Evolutionary conservation across 1,140 invertebrate species (phyloP), one percentile per base, ranked within the genome.

Genomic region (Hestina assimilis): DNA sequence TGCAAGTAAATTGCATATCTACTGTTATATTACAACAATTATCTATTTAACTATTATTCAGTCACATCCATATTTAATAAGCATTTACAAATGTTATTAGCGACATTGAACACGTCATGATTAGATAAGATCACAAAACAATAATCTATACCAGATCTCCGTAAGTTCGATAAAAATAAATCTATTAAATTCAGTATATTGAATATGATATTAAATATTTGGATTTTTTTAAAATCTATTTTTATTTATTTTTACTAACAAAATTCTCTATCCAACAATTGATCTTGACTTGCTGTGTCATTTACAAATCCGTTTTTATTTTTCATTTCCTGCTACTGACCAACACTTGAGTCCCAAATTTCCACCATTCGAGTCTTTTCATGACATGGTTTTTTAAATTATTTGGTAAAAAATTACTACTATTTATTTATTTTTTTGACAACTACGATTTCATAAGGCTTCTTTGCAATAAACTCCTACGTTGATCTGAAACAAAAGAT

Each of bases 381-480:
- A 40, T 48, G 20, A 40, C 41, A 54, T 57, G 43, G 45, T 48
- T 68, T 67, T 65, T 59, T 74, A 59, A 63, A 75, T 73, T 77
- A 82, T 67, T 75, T 74, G 66, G 53, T 61, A 59, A 64, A 59
- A 67, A 55, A 59, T 53, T 29, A 52, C 68, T 70, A 70, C 52
- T 7, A 19, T 38, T 38, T 20, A 8, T 12, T 66, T 52, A 50
- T 41, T 41, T 57, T 60, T 54, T 59, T 47, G 50, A 59, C 48
- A 60, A 58, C 67, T 66, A 84, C 79, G 65, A 75, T 84, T 69
- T 85, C 69, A 87, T 87, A 88, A 88, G 85, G 85, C 85, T 88
- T 85, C 79, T 87, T 85, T 72, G 45, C 81, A 73, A 81, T 86
- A 88, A 88, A 88, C 85, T 88, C 81, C 83, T 86, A 86, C 80